Base-by-base conservation (phyloP, 2,888 invertebrate species). In the Xanthorhoe spadicearia region DNA sequence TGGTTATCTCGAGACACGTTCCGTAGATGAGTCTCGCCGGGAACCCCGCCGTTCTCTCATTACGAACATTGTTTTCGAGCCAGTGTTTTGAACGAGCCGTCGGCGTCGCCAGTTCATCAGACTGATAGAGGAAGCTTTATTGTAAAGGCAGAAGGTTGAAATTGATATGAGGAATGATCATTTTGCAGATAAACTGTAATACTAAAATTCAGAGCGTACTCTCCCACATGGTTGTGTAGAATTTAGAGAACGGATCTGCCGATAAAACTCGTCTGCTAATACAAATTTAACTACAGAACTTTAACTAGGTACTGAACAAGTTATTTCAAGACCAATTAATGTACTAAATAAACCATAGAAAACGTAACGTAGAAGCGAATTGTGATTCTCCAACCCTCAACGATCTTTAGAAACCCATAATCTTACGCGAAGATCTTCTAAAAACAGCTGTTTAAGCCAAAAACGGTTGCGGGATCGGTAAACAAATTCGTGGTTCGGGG, bases 31-130 rank as follows among this genome's bases (percentile, higher is more conserved):
- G 83, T 79, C 81, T 83, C 81, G 79, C 71, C 80, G 79, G 85
- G 80, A 80, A 83, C 82, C 83, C 82, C 80, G 82, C 79, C 77
- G 83, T 79, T 82, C 82, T 81, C 83, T 83, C 83, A 83, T 84
- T 85, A 85, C 77, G 77, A 73, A 79, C 81, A 83, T 84, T 83
- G 83, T 83, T 80, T 83, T 79, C 77, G 78, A 79, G 80, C 74
- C 77, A 75, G 79, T 81, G 81, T 85, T 85, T 82, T 83, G 84
- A 83, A 78, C 77, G 74, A 80, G 76, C 76, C 74, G 79, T 62
- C 71, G 76, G 76, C 74, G 79, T 62, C 71, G 70, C 70, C 71
- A 70, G 70, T 66, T 73, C 65, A 70, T 66, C 65, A 68, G 66
- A 59, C 67, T 60, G 68, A 67, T 67, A 73, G 75, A 68, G 72